These are phyloP conservation scores for Lasioglossum albipes DNA, from an alignment of 1,140 invertebrate species.

Conservation along the genomic window DNA sequence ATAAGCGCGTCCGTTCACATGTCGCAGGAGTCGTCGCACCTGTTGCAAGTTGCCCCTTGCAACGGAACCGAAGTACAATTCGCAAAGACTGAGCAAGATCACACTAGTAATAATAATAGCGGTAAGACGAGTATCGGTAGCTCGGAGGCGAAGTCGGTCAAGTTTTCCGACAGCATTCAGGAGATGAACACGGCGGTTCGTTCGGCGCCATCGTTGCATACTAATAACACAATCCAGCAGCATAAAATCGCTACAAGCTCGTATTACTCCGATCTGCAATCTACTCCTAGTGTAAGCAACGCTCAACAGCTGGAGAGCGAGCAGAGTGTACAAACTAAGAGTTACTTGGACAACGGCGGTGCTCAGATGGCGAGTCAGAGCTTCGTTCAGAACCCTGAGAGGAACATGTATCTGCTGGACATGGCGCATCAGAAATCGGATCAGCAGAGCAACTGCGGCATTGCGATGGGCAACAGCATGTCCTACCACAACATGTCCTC, in stretches of 20 bases:
- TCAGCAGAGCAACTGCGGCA: constrained; percentile 13
- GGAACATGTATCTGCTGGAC: constrained; percentile 28
- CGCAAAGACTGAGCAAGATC: constrained; percentile 41
- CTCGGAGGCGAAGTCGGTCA: constrained; percentile 29
- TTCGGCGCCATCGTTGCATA: constrained; percentile 4
- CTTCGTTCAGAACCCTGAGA: constrained; percentile 10
- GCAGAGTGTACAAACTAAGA: constrained; percentile 28
- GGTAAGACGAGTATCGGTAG: constrained; percentile 27
- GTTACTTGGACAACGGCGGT: constrained; percentile 27
- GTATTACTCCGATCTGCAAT: constrained; percentile 20
- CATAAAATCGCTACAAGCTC: neutral
- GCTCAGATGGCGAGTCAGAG: constrained; percentile 20
- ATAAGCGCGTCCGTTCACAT: constrained; percentile 17
- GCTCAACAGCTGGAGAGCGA: constrained; percentile 35
- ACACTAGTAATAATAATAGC: constrained; percentile 45
- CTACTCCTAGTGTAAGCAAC: neutral
- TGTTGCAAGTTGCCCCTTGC: constrained; percentile 8
- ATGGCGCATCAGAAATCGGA: constrained; percentile 13
- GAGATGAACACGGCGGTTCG: constrained; percentile 8
- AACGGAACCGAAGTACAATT: constrained; percentile 46
- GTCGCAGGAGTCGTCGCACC: constrained; percentile 19
- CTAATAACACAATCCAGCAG: constrained; percentile 6
- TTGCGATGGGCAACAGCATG: constrained; percentile 9
- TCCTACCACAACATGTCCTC: constrained; percentile 15
- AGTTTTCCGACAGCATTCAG: constrained; percentile 36